A percentile compares a stretch with the other conserved stretches of the same genome.
These are phyloP conservation scores for Thera obeliscata DNA, from an alignment of 2,888 invertebrate species.

Conservation along the genomic window DNA sequence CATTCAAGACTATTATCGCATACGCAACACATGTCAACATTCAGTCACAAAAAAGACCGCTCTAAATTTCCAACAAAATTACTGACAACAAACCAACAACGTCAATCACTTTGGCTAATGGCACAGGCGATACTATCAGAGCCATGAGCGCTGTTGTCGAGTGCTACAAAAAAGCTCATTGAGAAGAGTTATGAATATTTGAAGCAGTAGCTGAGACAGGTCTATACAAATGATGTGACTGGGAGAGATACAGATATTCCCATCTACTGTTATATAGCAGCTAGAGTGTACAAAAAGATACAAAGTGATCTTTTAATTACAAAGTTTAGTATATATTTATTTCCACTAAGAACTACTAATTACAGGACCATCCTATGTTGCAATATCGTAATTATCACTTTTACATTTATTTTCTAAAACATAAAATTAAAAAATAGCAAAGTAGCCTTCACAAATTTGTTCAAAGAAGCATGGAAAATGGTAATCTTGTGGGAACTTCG, in stretches of 20 bases:
- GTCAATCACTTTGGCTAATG: slow-evolving; percentile 83
- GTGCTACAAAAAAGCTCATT: slow-evolving; percentile 64
- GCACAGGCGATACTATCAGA: slow-evolving; percentile 76
- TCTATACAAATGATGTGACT: slow-evolving; percentile 66
- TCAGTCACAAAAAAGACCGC: slow-evolving; percentile 61
- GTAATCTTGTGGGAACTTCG: too few species aligned
- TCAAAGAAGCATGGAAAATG: too few species aligned
- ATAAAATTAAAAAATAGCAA: too few species aligned
- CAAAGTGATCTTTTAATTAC: too few species aligned
- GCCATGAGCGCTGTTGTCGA: slow-evolving; percentile 79
- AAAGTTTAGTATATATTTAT: too few species aligned
- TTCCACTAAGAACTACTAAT: too few species aligned
- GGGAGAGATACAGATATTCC: slow-evolving; percentile 57
- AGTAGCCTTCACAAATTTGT: too few species aligned
- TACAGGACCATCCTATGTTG: too few species aligned
- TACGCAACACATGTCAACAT: slow-evolving; percentile 60
- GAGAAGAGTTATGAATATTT: slow-evolving; percentile 67
- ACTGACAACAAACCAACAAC: slow-evolving; percentile 80
- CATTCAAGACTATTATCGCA: slow-evolving; percentile 50
- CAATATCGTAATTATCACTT: too few species aligned
- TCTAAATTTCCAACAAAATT: slow-evolving; percentile 82
- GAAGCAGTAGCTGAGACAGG: slow-evolving; percentile 65
- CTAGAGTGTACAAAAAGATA: too few species aligned
- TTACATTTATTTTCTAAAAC: too few species aligned
- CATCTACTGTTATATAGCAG: too few species aligned